These are phyloP conservation scores for Ciconia nigra DNA, from an alignment of 2,797 vertebrate species.

Conservation along the genomic window DNA sequence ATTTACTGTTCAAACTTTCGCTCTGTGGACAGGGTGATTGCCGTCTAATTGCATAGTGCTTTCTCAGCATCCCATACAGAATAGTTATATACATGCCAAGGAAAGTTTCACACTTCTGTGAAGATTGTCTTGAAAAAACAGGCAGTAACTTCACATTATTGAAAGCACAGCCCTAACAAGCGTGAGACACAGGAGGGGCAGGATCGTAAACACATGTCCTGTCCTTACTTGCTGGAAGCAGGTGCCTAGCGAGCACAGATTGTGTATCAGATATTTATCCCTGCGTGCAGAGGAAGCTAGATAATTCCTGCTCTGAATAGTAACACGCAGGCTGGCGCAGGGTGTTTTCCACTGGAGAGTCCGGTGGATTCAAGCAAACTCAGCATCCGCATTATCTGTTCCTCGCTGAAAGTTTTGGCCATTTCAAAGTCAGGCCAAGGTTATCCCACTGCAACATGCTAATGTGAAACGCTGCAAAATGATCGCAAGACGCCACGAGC, in stretches of 20 bases:
- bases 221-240: neutral
- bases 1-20: neutral
- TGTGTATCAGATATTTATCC: neutral
- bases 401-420: neutral
- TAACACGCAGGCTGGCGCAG: neutral
- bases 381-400: neutral
- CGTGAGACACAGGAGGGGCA: neutral
- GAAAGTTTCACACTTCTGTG: neutral
- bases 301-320: neutral
- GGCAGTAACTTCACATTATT: neutral
- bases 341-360: neutral
- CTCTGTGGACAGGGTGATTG: neutral
- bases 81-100: neutral
- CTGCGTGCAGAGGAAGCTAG: neutral
- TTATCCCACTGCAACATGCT: neutral
- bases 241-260: neutral
- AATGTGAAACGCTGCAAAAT: neutral
- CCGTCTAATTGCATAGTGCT: neutral
- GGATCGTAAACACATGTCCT: neutral
- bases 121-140: neutral
- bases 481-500: fast-evolving
- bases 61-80: neutral
- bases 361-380: neutral
- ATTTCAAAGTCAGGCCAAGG: neutral
- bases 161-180: neutral